Evolutionary conservation across 1,140 invertebrate genomes (phyloP), one percentile per base, ranked within the genome.

Genomic region (Drosophila subpulchrella): DNA sequence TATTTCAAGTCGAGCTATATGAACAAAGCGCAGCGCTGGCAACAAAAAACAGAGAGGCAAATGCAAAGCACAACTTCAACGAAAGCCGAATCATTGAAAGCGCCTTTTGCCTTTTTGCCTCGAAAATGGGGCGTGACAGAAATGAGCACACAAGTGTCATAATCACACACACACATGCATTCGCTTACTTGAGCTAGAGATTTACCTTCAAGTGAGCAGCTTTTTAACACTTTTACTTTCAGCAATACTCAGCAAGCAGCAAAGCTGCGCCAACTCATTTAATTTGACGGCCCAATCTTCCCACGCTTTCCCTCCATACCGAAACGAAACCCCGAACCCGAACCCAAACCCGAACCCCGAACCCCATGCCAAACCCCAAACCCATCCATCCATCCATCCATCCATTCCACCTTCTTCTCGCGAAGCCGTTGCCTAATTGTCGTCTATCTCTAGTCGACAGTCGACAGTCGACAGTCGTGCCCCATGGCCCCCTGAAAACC

Each of bases 191-290:
- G 62, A 75, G 68, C 73, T 41, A 39, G 61, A 86, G 78, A 75
- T 86, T 86, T 82, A 88, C 83, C 82, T 88, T 82, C 71, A 88
- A 86, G 83, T 82, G 82, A 86, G 71, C 82, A 86, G 82, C 83
- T 81, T 86, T 81, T 74, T 65, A 88, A 82, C 82, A 75, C 83
- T 88, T 86, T 86, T 75, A 88, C 83, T 88, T 88, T 85, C 41
- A 63, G 54, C 59, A 65, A 60, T 36, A 36, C 15, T 12, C 42
- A 48, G 41, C 27, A 20, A 32, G 60, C 48, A 42, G 53, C 55
- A 46, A 27, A 27, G 74, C 78, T 15, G 39, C 42, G 42, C 15
- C 42, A 82, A 82, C 82, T 86, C 83, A 82, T 86, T 88, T 86
- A 86, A 86, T 86, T 88, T 88, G 83, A 88, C 62, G 72, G 54